Evolutionary conservation across 2,113 vertebrate species (phyloP).

Genomic region (Erinaceus europaeus): DNA sequence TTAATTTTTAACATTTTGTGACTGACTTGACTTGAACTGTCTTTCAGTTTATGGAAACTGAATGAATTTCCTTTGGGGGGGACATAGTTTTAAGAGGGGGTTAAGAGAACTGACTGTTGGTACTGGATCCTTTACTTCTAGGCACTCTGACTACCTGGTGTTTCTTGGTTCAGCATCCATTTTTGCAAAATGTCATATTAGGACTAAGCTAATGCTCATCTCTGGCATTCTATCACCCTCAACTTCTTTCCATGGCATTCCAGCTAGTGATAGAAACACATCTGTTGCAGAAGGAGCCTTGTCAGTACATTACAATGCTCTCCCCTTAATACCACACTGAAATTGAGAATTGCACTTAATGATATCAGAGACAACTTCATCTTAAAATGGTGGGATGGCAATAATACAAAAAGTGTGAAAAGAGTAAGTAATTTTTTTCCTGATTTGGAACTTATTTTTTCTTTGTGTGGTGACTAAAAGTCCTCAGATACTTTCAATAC

Average conservation of each 20-base stretch:
- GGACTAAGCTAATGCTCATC: background rate
- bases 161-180: background rate
- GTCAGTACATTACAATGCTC: background rate
- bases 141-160: background rate
- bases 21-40: background rate
- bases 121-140: too few species aligned
- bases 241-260: background rate
- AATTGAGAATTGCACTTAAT: background rate
- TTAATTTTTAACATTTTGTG: background rate
- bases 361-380: background rate
- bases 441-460: background rate
- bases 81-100: too few species aligned
- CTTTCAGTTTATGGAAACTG: background rate
- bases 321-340: background rate
- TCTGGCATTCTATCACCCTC: background rate
- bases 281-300: background rate
- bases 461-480: background rate
- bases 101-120: too few species aligned
- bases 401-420: background rate
- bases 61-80: background rate
- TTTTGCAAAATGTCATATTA: background rate
- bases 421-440: background rate
- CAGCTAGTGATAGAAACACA: background rate
- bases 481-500: background rate
- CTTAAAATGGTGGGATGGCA: background rate